Evolutionary conservation across 2,113 vertebrate genomes (phyloP).

Genomic region (Phrynosoma blainvillii): DNA sequence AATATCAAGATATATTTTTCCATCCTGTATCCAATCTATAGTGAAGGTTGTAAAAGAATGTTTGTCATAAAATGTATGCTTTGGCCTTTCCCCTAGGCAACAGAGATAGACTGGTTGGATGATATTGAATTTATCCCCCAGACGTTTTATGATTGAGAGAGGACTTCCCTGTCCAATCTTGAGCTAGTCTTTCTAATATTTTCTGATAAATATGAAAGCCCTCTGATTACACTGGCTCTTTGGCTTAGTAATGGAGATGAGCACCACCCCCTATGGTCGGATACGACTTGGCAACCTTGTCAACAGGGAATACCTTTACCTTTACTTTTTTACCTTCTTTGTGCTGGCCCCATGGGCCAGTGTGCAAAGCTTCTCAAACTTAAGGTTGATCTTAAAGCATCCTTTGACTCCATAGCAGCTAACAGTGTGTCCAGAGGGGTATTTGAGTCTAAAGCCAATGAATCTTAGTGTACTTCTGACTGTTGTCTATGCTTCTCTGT

Average conservation of each 20-base stretch:
- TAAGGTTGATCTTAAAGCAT: neutral
- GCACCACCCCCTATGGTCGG: too few species aligned
- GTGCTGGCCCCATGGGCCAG: slow-evolving; percentile 33
- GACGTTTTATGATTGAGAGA: slow-evolving; percentile 37
- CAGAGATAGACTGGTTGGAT: neutral
- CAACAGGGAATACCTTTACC: too few species aligned
- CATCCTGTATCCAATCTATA: neutral
- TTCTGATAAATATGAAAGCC: slow-evolving; percentile 27
- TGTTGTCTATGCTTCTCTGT: slow-evolving; percentile 18
- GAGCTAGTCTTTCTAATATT: neutral
- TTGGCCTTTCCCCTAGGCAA: neutral
- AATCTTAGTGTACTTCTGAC: neutral
- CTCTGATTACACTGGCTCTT: too few species aligned
- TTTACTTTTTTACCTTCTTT: slow-evolving; percentile 30
- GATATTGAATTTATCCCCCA: slow-evolving; percentile 3
- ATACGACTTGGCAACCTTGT: too few species aligned
- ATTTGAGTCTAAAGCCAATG: slow-evolving; percentile 11
- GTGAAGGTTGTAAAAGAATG: neutral
- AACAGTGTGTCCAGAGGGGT: neutral
- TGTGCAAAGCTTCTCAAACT: slow-evolving; percentile 35
- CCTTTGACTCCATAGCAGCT: neutral
- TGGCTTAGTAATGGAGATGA: too few species aligned
- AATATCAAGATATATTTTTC: neutral
- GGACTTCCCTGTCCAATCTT: neutral
- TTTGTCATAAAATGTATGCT: neutral